phyloP scores from a whole-genome alignment of 2,888 invertebrate species.

The Patella caerulea region DNA sequence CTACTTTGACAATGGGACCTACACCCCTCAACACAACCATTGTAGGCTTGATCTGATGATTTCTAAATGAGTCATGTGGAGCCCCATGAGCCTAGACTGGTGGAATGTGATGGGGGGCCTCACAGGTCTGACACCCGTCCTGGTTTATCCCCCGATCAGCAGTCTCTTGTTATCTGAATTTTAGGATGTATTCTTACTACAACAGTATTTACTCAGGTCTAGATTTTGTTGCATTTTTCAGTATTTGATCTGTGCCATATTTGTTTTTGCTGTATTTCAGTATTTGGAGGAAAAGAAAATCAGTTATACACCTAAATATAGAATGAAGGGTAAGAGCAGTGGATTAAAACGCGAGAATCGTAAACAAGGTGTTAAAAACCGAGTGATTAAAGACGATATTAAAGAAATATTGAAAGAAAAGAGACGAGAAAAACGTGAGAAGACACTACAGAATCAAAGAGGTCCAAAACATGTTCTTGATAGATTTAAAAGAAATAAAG shows the following conservation, averaged over 20 bases:
- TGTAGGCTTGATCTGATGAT: too few relatives aligned
- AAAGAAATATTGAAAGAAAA: constrained; percentile 36
- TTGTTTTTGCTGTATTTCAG: constrained; percentile 70
- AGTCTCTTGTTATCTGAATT: too few relatives aligned
- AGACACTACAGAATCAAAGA: constrained; percentile 32
- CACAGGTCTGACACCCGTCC: too few relatives aligned
- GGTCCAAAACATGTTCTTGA: constrained; percentile 45
- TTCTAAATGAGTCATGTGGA: too few relatives aligned
- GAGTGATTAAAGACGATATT: constrained; percentile 40
- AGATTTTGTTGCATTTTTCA: not conserved
- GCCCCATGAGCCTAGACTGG: too few relatives aligned
- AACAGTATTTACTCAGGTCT: not conserved
- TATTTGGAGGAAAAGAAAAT: constrained; percentile 82
- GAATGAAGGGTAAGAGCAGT: constrained; percentile 77
- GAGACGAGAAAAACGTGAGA: not conserved
- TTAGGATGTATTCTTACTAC: too few relatives aligned
- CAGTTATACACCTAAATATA: constrained; percentile 83
- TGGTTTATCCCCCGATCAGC: too few relatives aligned
- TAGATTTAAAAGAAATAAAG: constrained; percentile 48
- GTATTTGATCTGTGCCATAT: not conserved
- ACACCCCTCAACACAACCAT: too few relatives aligned
- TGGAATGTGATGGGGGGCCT: too few relatives aligned
- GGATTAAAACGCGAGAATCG: constrained; percentile 57
- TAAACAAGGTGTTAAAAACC: constrained; percentile 61
- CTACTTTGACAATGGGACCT: too few relatives aligned